Evolutionary conservation across 2,888 invertebrate genomes (phyloP), one percentile per base, ranked within the genome.

Genomic region (Julus scandinavius): DNA sequence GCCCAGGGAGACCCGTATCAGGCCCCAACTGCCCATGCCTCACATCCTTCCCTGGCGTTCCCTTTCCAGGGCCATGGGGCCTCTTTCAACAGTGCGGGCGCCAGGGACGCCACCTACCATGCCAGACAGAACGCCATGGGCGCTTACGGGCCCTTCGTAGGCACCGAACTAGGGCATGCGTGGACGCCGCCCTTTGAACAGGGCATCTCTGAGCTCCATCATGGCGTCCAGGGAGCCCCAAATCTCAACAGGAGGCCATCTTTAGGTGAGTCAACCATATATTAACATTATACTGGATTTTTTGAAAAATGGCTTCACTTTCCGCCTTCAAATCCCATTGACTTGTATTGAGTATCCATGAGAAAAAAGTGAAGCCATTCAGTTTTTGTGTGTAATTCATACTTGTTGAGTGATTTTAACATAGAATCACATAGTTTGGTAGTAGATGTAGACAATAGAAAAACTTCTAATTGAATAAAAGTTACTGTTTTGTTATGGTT

Each of bases 211-310:
- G 87, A 87, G 15, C 87, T 87, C 38, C 86, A 86, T 86, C 86
- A 86, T 86, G 86, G 86, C 41, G 86, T 86, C 38, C 87, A 87
- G 49, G 87, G 87, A 20, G 87, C 63, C 15, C 58, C 87, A 40
- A 87, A 87, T 38, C 38, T 87, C 3, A 72, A 17, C 20, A 54
- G 87, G 49, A 87, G 87, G 40, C 87, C 87, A n/a, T 86, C 86
- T 50, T 38, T 86, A 49, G 86, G 86, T 86, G 6, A 54, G 86
- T 85, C 9, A 29, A 29, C 29, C 29, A 29, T 29, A 1, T 29
- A 29, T 1, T 29, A 29, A 1, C 29, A 29, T 29, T 29, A 1
- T 29, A 1, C 29, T 29, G 0, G 29, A 29, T 29, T 29, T 29
- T 29, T 29, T 29, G 29, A 29, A 29, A 29, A 29, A 29, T 29